Base-by-base conservation (phyloP, 1,140 invertebrate genomes). In the Cotesia typhae region DNA sequence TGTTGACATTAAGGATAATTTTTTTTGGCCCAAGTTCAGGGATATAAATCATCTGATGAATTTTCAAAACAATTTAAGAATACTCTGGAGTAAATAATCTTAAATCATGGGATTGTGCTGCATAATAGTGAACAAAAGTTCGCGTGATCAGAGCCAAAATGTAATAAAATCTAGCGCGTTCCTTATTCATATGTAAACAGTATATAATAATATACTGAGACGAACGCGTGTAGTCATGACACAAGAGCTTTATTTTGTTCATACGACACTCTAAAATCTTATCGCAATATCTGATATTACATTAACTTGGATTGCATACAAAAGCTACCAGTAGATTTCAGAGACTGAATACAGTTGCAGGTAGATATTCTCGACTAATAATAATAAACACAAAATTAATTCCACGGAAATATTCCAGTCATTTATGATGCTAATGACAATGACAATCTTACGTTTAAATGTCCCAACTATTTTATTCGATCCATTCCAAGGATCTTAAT, bases 141-240 rank as follows among this genome's bases (percentile, higher is more conserved):
- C 71, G 74, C 74, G 74, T 75, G 71, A 75, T 71, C 59, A 67
- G 35, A 67, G 47, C 61, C 52, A 67, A 73, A 73, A 68, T 64
- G 64, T 38, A 72, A 60, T 73, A 67, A 67, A 35, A 14, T 51
- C 60, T 67, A 37, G 55, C 74, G 73, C 71, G 74, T 75, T 70
- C 70, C 70, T 75, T 70, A 57, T 14, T 52, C 66, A 55, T 59
- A 63, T 71, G 57, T 47, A 68, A 67, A 67, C 57, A 72, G 63
- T 37, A 36, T 59, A 67, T 41, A 28, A 28, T 28, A 28, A 28
- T 28, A 28, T 28, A 28, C 28, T 28, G 28, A 28, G 28, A 28
- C 28, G 28, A 28, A 61, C 41, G 64, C 63, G 51, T 71, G 72
- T 47, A 6, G 41, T 73, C 36, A 65, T 28, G 12, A 51, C 38